phyloP scores from a whole-genome alignment of 1,140 invertebrate species.

The Pogonus chalceus region DNA sequence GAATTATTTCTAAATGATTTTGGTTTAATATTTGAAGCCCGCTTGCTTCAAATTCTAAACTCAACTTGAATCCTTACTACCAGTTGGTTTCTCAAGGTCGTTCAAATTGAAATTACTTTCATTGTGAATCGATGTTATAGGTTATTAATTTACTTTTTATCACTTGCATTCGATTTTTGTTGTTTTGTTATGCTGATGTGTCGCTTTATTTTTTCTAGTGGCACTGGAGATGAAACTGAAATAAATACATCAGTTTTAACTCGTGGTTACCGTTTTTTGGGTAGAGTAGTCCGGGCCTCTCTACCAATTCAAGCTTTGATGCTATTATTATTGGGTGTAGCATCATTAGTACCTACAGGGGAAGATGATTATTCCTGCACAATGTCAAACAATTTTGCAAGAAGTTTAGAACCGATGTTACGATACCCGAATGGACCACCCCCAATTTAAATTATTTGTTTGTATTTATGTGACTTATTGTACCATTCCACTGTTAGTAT shows the following conservation, averaged over 20 bases:
- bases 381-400: constrained; percentile 68
- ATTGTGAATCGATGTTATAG: no score
- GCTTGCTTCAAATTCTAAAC: no score
- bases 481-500: constrained; percentile 9
- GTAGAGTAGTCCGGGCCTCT: constrained; percentile 77
- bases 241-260: constrained; percentile 55
- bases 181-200: no score
- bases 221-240: constrained; percentile 44
- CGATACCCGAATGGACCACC: constrained; percentile 82
- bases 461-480: background rate
- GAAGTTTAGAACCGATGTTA: constrained; percentile 74
- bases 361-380: constrained; percentile 79
- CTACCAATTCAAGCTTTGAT: constrained; percentile 85
- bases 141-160: no score
- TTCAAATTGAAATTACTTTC: no score
- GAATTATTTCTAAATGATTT: no score
- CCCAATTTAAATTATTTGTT: constrained; percentile 51
- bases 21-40: no score
- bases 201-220: constrained; percentile 34
- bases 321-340: constrained; percentile 77
- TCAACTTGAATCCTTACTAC: no score
- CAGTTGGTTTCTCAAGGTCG: no score
- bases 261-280: constrained; percentile 70
- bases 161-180: constrained; percentile 11
- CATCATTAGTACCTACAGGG: constrained; percentile 72